These are phyloP conservation scores for Apis laboriosa DNA, from an alignment of 1,140 invertebrate species.

Conservation along the genomic window DNA sequence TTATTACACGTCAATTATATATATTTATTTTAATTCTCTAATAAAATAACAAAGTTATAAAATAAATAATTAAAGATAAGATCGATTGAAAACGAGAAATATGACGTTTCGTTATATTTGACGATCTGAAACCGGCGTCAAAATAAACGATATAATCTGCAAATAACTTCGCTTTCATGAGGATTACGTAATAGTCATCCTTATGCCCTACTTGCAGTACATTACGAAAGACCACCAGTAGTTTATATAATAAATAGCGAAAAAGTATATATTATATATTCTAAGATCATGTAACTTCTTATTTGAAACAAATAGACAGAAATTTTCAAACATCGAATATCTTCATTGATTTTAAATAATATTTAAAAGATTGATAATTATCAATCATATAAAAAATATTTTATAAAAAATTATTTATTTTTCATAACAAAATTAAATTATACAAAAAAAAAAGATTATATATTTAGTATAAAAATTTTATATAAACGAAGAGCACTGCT, in stretches of 20 bases:
- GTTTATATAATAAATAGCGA: slow-evolving; percentile 39
- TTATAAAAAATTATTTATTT: no score
- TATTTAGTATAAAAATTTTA: background rate
- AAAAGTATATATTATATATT: slow-evolving; percentile 22
- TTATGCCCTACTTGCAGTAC: slow-evolving; percentile 25
- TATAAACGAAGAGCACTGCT: background rate
- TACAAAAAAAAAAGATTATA: background rate
- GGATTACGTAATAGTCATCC: slow-evolving; percentile 47
- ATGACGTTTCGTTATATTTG: slow-evolving; percentile 14
- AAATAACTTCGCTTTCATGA: slow-evolving; percentile 49
- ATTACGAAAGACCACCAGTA: slow-evolving; percentile 2
- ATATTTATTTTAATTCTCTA: background rate
- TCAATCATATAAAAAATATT: background rate
- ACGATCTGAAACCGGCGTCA: slow-evolving; percentile 1
- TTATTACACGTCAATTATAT: background rate
- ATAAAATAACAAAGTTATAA: background rate
- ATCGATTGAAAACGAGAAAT: slow-evolving; percentile 1
- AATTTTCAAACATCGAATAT: background rate
- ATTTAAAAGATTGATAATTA: background rate
- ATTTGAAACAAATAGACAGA: background rate
- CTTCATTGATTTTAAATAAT: no score
- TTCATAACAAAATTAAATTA: background rate
- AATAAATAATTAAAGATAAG: slow-evolving; percentile 4
- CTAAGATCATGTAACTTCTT: background rate
- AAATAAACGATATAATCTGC: slow-evolving; percentile 43